Evolutionary conservation across 2,888 invertebrate species (phyloP), one percentile per base, ranked within the genome.

Genomic region (Cetonia aurata): DNA sequence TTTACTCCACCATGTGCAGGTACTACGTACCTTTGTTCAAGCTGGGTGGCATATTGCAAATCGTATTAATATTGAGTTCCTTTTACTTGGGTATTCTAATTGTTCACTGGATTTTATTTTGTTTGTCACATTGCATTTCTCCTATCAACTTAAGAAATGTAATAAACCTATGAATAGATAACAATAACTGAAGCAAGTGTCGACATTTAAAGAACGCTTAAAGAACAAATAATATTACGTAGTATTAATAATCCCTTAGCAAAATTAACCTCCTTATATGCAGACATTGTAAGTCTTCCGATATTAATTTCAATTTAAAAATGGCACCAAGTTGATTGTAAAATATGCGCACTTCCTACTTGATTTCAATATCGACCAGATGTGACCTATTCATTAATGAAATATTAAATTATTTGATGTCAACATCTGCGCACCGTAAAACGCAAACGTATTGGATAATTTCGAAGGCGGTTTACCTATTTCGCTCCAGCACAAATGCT

Each of bases 1-100:
- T 62, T 62, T 62, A 62, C 62, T 62, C 62, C 15, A 33, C 33
- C 56, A 33, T 67, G 42, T 46, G 56, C 48, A 37, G 48, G 46
- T 72, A 25, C 4, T 25, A 25, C 25, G 25, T 25, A 72, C 72
- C 75, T 76, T 77, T 77, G 75, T 76, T 77, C 77, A 71, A 72
- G 69, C 72, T 77, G 76, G 77, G 77, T 77, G 76, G 77, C 59
- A 77, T 75, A 73, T 73, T 72, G 72, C 73, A 72, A 74, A 74
- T 65, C 55, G 50, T 69, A 44, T 44, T 62, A 59, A 59, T 62
- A 48, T 62, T 48, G 48, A 31, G 50, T 62, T 48, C 62, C 33
- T 17, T 62, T 48, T 46, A 60, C 59, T 60, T 17, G 3, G 9
- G 1, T 10, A 62, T 62, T 62, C 62, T 37, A 62, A 37, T 62